Evolutionary conservation across 2,888 invertebrate species (phyloP).

Genomic region (Lapara coniferarum): DNA sequence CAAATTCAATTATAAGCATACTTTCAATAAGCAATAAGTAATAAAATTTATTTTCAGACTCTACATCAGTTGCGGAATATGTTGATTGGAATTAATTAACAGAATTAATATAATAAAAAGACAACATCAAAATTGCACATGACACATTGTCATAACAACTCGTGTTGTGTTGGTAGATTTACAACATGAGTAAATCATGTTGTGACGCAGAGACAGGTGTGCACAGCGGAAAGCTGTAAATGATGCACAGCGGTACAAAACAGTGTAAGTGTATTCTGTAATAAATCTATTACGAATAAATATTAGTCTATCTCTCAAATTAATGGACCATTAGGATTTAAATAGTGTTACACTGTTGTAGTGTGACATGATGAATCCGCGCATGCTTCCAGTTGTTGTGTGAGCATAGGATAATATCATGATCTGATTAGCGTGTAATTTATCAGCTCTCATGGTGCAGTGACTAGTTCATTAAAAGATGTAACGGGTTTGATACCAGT

Average conservation of each 20-base stretch:
- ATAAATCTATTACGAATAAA: slow-evolving; percentile 17
- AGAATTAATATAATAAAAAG: neutral
- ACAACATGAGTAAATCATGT: neutral
- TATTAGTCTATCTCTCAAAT: slow-evolving; percentile 9
- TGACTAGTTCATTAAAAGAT: no score
- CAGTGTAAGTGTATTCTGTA: neutral
- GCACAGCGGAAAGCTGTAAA: neutral
- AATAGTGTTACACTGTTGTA: neutral
- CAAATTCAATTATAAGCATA: no score
- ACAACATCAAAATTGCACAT: neutral
- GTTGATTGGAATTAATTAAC: no score
- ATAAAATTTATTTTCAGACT: no score
- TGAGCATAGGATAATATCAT: no score
- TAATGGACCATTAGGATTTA: slow-evolving; percentile 21
- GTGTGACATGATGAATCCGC: neutral
- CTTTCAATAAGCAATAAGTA: no score
- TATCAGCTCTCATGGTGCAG: no score
- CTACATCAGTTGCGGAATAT: no score
- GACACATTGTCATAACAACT: neutral
- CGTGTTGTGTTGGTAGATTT: neutral
- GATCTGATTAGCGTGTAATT: no score
- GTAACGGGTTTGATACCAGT: no score
- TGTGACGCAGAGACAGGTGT: slow-evolving; percentile 1
- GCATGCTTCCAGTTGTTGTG: neutral
- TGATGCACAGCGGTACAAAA: neutral